These are phyloP conservation scores for Lucilia cuprina DNA, from an alignment of 1,140 invertebrate species.

Conservation along the genomic window DNA sequence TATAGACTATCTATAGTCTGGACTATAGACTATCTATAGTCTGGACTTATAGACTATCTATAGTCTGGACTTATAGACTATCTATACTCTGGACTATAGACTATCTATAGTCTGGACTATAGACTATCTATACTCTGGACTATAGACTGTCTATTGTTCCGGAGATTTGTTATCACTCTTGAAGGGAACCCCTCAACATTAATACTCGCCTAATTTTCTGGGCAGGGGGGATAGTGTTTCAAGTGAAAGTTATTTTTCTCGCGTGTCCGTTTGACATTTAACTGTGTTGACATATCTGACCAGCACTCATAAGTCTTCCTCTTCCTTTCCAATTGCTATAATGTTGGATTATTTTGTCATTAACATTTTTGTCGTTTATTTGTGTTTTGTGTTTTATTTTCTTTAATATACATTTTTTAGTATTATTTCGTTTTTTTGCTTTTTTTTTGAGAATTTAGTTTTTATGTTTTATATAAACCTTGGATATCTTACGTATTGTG, in stretches of 20 bases:
- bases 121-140: too few species aligned
- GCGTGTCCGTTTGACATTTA: slow-evolving; percentile 41
- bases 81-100: too few species aligned
- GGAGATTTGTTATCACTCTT: too few species aligned
- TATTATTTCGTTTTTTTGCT: background rate
- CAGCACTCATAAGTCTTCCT: slow-evolving; percentile 37
- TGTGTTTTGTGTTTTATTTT: background rate
- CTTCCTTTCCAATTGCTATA: slow-evolving; percentile 12
- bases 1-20: too few species aligned
- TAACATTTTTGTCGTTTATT: slow-evolving; percentile 35
- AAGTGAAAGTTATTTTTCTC: slow-evolving; percentile 40
- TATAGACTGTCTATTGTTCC: too few species aligned
- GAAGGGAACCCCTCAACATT: too few species aligned
- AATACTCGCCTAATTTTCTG: too few species aligned
- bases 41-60: too few species aligned
- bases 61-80: too few species aligned
- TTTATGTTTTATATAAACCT: slow-evolving; percentile 1
- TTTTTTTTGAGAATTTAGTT: background rate
- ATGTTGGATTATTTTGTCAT: slow-evolving; percentile 33
- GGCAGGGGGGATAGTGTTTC: too few species aligned
- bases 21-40: too few species aligned
- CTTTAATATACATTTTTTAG: background rate
- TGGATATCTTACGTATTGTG: background rate
- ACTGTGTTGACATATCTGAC: slow-evolving; percentile 37
- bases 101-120: too few species aligned